Conservation (phyloP, 2,113 vertebrate genomes). For the Turnix velox region DNA sequence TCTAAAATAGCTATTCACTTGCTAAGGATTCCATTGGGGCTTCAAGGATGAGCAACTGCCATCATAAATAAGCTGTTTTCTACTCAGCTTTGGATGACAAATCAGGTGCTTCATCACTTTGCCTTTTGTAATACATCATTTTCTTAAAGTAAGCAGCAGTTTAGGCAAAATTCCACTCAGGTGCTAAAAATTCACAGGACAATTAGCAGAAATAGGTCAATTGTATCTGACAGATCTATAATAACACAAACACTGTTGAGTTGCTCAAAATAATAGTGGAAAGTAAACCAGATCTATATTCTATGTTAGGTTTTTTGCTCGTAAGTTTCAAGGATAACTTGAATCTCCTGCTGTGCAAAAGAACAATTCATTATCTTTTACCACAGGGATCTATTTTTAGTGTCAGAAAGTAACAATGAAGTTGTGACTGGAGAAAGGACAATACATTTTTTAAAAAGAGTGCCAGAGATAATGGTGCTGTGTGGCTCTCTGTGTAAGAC, state of each 20-base stretch:
- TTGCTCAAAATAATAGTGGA: not conserved
- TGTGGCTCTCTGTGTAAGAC: not conserved
- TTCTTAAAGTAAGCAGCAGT: constrained; percentile 2
- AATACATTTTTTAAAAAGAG: not conserved
- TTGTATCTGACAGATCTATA: constrained; percentile 38
- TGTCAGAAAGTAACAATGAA: not conserved
- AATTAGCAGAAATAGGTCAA: constrained; percentile 45
- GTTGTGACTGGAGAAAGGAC: not conserved
- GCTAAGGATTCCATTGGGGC: not conserved
- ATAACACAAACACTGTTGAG: not conserved
- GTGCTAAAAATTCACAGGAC: constrained; percentile 28
- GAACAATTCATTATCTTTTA: constrained; percentile 27
- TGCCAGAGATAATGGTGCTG: not conserved
- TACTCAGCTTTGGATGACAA: constrained; percentile 40
- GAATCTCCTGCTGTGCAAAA: not conserved
- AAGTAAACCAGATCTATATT: not conserved
- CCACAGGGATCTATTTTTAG: not conserved
- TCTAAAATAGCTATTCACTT: not conserved
- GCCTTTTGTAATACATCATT: constrained; percentile 33
- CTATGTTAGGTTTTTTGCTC: constrained; percentile 3
- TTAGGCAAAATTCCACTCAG: not conserved
- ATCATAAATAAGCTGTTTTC: constrained; percentile 46
- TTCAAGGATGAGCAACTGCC: constrained; percentile 21
- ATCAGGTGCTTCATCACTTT: constrained; percentile 25
- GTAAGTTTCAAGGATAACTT: constrained; percentile 28